These are phyloP conservation scores for Sitodiplosis mosellana DNA, from an alignment of 1,140 invertebrate genomes.

Conservation along the genomic window DNA sequence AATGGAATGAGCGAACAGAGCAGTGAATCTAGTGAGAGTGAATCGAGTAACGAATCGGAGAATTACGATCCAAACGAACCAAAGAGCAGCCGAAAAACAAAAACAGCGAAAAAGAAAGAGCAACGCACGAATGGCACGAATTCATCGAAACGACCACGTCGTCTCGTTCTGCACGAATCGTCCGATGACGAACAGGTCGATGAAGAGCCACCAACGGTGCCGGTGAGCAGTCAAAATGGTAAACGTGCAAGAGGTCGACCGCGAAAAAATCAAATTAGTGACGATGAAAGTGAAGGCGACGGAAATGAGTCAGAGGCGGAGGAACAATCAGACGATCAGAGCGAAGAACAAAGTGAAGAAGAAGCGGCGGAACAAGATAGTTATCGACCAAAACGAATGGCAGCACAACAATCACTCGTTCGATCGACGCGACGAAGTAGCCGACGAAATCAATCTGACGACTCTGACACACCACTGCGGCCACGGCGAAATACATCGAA, in stretches of 20 bases:
- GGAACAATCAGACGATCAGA: slow-evolving; percentile 4
- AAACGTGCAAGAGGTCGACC: slow-evolving; percentile 1
- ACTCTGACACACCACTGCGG: not conserved
- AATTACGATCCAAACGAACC: not conserved
- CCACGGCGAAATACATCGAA: not conserved
- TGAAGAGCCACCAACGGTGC: not conserved
- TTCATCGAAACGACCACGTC: not conserved
- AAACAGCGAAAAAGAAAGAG: not conserved
- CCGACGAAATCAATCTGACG: not conserved
- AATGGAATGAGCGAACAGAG: not conserved
- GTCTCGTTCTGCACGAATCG: not conserved
- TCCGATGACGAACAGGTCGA: not conserved
- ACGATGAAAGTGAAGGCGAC: not conserved
- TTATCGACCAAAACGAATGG: not conserved
- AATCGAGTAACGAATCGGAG: slow-evolving; percentile 30
- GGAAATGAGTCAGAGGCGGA: not conserved
- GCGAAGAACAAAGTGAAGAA: slow-evolving; percentile 1
- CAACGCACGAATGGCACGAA: not conserved
- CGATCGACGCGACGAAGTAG: slow-evolving; percentile 2
- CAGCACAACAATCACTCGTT: not conserved
- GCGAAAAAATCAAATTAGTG: not conserved
- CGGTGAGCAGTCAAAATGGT: slow-evolving; percentile 1
- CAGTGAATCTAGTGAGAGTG: slow-evolving; percentile 30
- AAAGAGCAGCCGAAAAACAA: not conserved
- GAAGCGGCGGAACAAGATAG: not conserved